These are phyloP conservation scores for Takifugu ocellatus DNA, from an alignment of 2,797 vertebrate species.

Conservation along the genomic window DNA sequence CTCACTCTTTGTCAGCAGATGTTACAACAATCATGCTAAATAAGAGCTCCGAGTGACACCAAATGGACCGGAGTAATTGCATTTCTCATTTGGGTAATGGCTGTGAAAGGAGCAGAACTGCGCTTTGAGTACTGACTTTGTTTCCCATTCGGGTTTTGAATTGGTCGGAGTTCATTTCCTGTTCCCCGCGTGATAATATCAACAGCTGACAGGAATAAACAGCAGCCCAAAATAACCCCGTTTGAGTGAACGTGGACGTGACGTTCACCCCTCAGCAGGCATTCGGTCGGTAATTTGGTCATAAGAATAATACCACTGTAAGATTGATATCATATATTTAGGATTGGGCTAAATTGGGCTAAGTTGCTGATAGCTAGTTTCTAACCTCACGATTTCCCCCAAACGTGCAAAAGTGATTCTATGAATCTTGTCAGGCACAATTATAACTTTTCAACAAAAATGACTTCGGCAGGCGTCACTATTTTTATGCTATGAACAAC, in stretches of 20 bases:
- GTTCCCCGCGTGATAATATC: slow-evolving; percentile 15
- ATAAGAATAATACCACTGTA: background rate
- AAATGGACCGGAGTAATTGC: slow-evolving; percentile 26
- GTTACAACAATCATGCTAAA: slow-evolving; percentile 24
- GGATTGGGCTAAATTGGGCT: no score
- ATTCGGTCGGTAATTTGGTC: background rate
- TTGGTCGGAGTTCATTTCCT: slow-evolving; percentile 25
- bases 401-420: no score
- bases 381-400: no score
- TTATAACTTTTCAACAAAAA: no score
- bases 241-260: slow-evolving; percentile 6
- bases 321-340: no score
- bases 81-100: slow-evolving; percentile 24
- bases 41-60: slow-evolving; percentile 9
- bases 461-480: no score
- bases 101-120: background rate
- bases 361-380: no score
- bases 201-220: slow-evolving; percentile 24
- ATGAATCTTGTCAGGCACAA: no score
- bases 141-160: slow-evolving; percentile 13
- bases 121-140: slow-evolving; percentile 5
- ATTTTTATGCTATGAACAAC: no score
- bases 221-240: slow-evolving; percentile 24
- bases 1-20: slow-evolving; percentile 27
- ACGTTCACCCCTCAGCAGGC: slow-evolving; percentile 6